Percentiles rank a stretch among this genome's conserved stretches.
phyloP scores from a whole-genome alignment of 2,888 invertebrate genomes.

The Dexiosoma caninum region DNA sequence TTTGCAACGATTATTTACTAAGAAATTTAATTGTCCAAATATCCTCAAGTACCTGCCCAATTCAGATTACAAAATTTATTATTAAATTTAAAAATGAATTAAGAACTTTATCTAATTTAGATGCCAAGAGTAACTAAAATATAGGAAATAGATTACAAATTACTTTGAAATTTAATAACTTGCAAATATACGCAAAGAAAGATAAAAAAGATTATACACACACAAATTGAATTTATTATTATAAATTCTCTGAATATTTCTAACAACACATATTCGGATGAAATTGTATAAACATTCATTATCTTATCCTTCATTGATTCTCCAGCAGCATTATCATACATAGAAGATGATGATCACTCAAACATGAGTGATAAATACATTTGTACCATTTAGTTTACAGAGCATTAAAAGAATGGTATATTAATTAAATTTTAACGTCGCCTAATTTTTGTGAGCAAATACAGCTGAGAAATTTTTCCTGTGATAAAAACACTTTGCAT shows the following conservation, averaged over 20 bases:
- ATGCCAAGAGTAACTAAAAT: too few species aligned
- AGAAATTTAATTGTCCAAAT: too few species aligned
- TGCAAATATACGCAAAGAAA: neutral
- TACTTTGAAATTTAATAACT: slow-evolving; percentile 19
- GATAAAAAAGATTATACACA: neutral
- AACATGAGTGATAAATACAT: slow-evolving; percentile 16
- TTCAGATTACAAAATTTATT: too few species aligned
- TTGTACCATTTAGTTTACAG: neutral
- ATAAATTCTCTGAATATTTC: slow-evolving; percentile 35
- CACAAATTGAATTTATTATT: slow-evolving; percentile 50
- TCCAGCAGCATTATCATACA: slow-evolving; percentile 1
- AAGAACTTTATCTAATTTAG: too few species aligned
- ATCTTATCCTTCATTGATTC: slow-evolving; percentile 14
- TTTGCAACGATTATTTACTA: too few species aligned
- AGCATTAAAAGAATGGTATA: neutral
- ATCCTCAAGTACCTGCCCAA: too few species aligned
- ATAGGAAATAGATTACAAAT: slow-evolving; percentile 9
- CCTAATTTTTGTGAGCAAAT: too few species aligned
- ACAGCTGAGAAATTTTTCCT: too few species aligned
- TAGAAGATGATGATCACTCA: slow-evolving; percentile 20
- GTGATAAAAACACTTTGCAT: too few species aligned
- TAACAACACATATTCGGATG: neutral
- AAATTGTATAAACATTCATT: neutral
- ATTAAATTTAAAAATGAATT: too few species aligned
- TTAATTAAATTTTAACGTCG: neutral